These are phyloP conservation scores for Rhynchonycteris naso DNA, from an alignment of 2,797 vertebrate species.

Conservation along the genomic window DNA sequence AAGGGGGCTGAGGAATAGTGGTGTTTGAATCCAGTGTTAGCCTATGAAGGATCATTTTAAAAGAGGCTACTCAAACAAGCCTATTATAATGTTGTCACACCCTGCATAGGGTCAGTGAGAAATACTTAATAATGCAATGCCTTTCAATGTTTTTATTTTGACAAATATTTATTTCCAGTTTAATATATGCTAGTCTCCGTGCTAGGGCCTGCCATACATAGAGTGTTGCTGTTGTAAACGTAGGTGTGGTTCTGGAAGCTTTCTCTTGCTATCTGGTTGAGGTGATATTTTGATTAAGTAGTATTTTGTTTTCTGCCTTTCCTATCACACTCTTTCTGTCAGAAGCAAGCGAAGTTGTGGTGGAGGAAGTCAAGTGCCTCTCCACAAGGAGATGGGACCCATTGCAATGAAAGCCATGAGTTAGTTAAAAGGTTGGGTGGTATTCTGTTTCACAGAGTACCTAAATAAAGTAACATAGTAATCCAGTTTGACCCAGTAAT, in stretches of 20 bases:
- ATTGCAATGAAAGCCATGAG: slow-evolving; percentile 49
- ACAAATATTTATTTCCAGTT: background rate
- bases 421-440: slow-evolving; percentile 56
- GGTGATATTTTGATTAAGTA: background rate
- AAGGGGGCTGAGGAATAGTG: background rate
- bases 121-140: background rate
- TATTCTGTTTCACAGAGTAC: slow-evolving; percentile 78
- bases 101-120: background rate
- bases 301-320: background rate
- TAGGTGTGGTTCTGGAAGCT: background rate
- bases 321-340: rapidly evolving
- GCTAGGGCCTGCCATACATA: background rate
- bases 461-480: slow-evolving; percentile 84
- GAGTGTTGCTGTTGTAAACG: background rate
- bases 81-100: background rate
- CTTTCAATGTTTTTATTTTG: background rate
- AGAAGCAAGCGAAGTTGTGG: background rate
- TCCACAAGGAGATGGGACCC: background rate
- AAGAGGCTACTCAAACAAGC: background rate
- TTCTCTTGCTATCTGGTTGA: background rate
- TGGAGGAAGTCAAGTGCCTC: background rate
- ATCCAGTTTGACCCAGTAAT: slow-evolving; percentile 81
- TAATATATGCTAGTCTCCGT: rapidly evolving
- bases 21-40: background rate
- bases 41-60: background rate